Base-by-base conservation (phyloP, 2,797 vertebrate genomes). In the Erpetoichthys calabaricus region DNA sequence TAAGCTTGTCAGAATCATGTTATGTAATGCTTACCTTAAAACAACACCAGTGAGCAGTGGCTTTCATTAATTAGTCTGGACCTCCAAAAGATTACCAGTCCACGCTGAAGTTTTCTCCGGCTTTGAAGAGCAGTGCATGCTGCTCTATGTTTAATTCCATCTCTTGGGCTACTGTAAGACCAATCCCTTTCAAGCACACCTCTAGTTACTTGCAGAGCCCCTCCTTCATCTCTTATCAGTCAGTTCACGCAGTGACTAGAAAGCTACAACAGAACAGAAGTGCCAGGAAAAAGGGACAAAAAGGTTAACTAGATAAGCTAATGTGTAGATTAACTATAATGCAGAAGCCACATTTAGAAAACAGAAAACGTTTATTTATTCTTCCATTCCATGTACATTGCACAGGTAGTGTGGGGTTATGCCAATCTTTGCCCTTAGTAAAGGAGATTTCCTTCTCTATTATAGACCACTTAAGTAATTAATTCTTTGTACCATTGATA, bases 181-280 rank as follows among this genome's bases (percentile, higher is more conserved):
- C 66, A 65, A 55, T 65, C 63, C 61, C 62, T 67, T 51, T 65
- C 60, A 65, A 61, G 64, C 75, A 75, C 79, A 59, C 78, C 73
- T 74, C 63, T 57, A 57, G 59, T 58, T 66, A 61, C 62, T 51
- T 3, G 65, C 59, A 68, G 67, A 62, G 70, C 62, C 69, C 74
- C 78, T 73, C 79, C 76, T 67, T 66, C 75, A 69, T 53, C 59
- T 57, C 59, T 65, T 57, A 57, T 58, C 60, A 60, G 4, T 59
- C 45, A 59, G 82, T 82, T 82, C 70, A 80, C 78, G 80, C 80
- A 77, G 84, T 75, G 75, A 83, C 74, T 62, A 58, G 55, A 41
- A 67, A 74, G 69, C 67, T 64, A 73, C 65, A 75, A 76, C 69
- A 78, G 53, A 64, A 60, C 64, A 63, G n/a, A 61, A 63, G 47